Base-by-base conservation (phyloP, 2,113 vertebrate genomes). In the Oenanthe oenanthe region DNA sequence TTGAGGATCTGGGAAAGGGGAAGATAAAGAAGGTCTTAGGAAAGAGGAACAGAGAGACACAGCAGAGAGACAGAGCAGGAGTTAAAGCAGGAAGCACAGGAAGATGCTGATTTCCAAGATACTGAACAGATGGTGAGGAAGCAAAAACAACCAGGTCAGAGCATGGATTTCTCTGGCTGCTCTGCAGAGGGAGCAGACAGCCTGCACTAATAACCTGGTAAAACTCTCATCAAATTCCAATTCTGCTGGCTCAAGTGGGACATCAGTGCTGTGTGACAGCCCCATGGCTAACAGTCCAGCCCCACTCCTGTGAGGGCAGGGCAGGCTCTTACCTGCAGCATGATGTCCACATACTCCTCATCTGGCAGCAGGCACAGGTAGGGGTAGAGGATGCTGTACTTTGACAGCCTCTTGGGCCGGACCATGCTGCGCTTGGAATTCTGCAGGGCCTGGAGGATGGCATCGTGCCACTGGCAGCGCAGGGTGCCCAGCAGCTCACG, bases 281-380 rank as follows among this genome's bases (percentile, higher is more conserved):
- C 54, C 31, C 19, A 4, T 0, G 16, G n/a, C 13, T 20, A 20
- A 45, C 0, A 66, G 28, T 20, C 32, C 19, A 32, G 14, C 32
- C 28, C 28, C 22, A 38, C 15, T 66, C 16, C 1, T 12, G 10
- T 24, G 11, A 42, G 45, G 42, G 13, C 31, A n/a, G 56, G 47
- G 28, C 54, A 50, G 40, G 42, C 10, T 58, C 91, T 65, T 95
- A 99, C 99, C 98, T 98, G 98, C 75, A 99, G 50, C 98, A 99
- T 98, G 94, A 99, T 98, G 93, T 97, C 97, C 61, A 99, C 98
- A 1, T 99, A 99, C 38, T 99, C 98, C 31, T 84, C 54, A 20
- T 99, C 98, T 0, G 97, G 93, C 82, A 99, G 97, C 94, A 99
- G 92, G 65, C 98, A 99, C 57, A 99, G 96, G 96, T 98, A 99